A percentile compares a stretch with the other conserved stretches of the same genome.
Evolutionary conservation across 2,888 invertebrate genomes (phyloP).

Genomic region (Ctenicera cuprea): DNA sequence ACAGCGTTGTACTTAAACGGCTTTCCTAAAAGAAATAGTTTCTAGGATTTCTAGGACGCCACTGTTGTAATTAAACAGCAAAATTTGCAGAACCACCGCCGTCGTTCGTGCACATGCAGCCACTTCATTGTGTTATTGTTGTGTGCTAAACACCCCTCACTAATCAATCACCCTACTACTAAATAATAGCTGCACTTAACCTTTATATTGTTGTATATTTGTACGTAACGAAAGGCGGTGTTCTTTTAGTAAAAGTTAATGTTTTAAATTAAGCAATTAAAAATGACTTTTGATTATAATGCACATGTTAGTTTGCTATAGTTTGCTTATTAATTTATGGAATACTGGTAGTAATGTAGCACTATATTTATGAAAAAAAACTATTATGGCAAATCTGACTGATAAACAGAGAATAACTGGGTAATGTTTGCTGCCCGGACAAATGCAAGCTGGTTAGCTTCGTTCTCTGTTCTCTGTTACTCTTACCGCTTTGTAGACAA

Average conservation of each 20-base stretch:
- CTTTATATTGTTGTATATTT: slow-evolving; percentile 4
- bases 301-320: too few species aligned
- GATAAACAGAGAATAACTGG: too few species aligned
- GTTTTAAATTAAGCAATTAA: neutral
- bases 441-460: too few species aligned
- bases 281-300: too few species aligned
- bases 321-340: too few species aligned
- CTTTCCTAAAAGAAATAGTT: neutral
- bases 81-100: slow-evolving; percentile 15
- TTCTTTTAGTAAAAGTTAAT: neutral
- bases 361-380: too few species aligned
- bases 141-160: slow-evolving; percentile 58
- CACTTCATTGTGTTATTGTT: slow-evolving; percentile 60
- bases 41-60: slow-evolving; percentile 10
- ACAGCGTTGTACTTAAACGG: too few species aligned
- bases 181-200: slow-evolving; percentile 25
- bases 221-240: neutral
- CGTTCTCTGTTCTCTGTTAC: too few species aligned
- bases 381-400: too few species aligned
- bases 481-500: too few species aligned
- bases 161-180: slow-evolving; percentile 56
- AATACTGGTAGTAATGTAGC: too few species aligned
- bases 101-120: slow-evolving; percentile 49
- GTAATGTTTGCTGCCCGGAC: too few species aligned
- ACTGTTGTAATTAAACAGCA: slow-evolving; percentile 20